Percentiles rank a stretch among this genome's conserved stretches.
phyloP scores from a whole-genome alignment of 2,113 vertebrate species.

The Zapornia atra region DNA sequence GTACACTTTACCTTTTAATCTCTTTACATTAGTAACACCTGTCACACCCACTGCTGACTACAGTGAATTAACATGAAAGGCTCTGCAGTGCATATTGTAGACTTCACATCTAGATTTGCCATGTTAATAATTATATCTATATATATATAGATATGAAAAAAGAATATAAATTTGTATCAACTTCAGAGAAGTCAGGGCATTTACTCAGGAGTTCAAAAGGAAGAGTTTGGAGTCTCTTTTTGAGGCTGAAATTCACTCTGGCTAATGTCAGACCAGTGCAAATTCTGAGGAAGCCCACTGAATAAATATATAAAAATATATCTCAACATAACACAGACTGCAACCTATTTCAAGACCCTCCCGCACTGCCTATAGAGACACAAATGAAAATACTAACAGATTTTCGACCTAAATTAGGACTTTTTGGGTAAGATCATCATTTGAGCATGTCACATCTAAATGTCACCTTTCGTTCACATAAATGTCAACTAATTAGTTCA shows the following conservation, averaged over 20 bases:
- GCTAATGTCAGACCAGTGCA: background rate
- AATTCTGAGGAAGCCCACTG: background rate
- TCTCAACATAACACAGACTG: background rate
- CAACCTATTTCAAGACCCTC: background rate
- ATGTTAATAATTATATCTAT: background rate
- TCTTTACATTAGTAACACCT: background rate
- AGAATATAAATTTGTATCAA: background rate
- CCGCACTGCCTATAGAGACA: background rate
- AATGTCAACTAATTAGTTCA: constrained; percentile 51
- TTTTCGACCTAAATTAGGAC: background rate
- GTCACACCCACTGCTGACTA: background rate
- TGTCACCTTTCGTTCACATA: constrained; percentile 20
- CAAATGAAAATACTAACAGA: background rate
- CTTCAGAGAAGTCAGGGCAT: background rate
- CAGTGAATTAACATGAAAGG: background rate
- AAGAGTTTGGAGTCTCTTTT: background rate
- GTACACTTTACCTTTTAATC: background rate
- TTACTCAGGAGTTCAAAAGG: constrained; percentile 1
- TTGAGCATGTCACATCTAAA: constrained; percentile 32
- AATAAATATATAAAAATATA: background rate
- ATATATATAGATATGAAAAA: background rate
- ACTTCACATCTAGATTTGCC: background rate
- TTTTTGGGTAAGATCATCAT: background rate
- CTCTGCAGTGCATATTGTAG: background rate
- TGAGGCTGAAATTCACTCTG: background rate